These are phyloP conservation scores for Arctocebus calabarensis DNA, from an alignment of 2,797 vertebrate species.

Conservation along the genomic window DNA sequence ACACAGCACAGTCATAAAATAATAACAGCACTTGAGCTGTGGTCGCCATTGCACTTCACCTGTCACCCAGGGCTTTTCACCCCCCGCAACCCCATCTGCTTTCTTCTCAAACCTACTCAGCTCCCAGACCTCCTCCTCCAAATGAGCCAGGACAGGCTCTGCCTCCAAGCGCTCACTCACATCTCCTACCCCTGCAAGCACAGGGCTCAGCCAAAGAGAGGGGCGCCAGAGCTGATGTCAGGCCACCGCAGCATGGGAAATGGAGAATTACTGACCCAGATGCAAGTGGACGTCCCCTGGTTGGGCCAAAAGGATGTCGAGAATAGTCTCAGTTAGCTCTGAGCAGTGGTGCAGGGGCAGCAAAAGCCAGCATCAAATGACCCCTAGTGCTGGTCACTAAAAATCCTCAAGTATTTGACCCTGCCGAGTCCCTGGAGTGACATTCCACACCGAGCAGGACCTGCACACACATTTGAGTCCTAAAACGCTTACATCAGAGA, in stretches of 20 bases:
- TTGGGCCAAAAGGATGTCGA: neutral
- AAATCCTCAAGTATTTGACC: neutral
- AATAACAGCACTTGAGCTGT: neutral
- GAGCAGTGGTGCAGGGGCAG: neutral
- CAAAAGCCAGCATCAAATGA: neutral
- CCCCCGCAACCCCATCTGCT: neutral
- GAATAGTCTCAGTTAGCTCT: neutral
- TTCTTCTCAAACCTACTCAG: neutral
- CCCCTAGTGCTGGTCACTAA: neutral
- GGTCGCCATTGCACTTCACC: neutral
- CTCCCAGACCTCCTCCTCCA: neutral
- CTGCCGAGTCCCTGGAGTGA: neutral
- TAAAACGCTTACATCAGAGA: neutral
- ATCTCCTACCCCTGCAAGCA: neutral
- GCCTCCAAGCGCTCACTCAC: fast-evolving
- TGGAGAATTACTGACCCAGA: neutral
- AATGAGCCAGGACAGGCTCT: neutral
- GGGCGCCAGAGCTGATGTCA: constrained; percentile 20
- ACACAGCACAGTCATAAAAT: constrained; percentile 43
- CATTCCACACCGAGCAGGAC: neutral
- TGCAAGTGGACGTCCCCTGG: neutral
- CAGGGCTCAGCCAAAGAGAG: neutral
- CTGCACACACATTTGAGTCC: neutral
- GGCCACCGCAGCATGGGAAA: neutral
- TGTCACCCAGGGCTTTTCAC: neutral